Evolutionary conservation across 2,113 vertebrate genomes (phyloP).

Genomic region (Geococcyx californianus): DNA sequence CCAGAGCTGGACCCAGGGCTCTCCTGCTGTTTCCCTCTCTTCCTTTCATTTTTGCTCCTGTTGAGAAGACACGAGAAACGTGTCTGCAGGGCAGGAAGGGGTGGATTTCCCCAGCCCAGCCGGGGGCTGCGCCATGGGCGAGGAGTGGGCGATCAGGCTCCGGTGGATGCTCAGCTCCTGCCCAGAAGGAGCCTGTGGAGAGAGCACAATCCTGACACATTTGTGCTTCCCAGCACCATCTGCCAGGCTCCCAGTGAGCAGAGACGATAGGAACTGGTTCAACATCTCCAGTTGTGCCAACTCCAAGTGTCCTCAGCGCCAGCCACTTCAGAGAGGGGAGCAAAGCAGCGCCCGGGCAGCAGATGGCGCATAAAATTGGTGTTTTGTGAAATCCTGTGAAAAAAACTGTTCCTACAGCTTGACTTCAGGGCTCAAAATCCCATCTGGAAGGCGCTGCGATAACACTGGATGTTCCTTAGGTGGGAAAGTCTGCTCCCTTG

Average conservation of each 20-base stretch:
- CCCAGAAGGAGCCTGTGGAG: not conserved
- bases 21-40: fast-evolving
- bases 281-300: fast-evolving
- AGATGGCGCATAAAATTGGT: not conserved
- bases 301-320: not conserved
- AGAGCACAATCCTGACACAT: not conserved
- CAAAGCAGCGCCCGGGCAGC: not conserved
- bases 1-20: no score
- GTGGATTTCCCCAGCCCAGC: not conserved
- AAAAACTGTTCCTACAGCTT: not conserved
- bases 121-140: not conserved
- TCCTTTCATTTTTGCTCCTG: not conserved
- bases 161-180: not conserved
- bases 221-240: not conserved
- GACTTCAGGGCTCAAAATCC: not conserved
- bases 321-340: not conserved
- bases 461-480: not conserved
- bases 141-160: not conserved
- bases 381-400: not conserved
- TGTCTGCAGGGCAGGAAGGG: not conserved
- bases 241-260: not conserved
- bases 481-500: not conserved
- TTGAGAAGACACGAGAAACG: fast-evolving
- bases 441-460: not conserved
- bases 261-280: not conserved